phyloP scores from a whole-genome alignment of 1,140 invertebrate species.

The Drosophila paulistorum region DNA sequence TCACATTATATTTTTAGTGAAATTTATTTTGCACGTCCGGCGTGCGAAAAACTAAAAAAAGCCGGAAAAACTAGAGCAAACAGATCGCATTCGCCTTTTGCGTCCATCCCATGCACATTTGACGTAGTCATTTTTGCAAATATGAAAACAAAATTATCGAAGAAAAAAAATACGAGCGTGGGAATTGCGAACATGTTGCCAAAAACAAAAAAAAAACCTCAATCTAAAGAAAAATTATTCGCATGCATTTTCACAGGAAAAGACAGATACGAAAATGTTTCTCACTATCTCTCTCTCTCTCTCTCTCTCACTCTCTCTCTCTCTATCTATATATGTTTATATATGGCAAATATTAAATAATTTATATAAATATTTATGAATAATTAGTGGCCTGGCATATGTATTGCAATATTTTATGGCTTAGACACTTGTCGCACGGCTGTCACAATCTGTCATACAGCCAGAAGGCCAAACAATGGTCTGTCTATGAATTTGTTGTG shows the following conservation, averaged over 20 bases:
- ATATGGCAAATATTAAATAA: constrained; percentile 54
- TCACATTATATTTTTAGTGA: constrained; percentile 14
- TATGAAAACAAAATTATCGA: constrained; percentile 48
- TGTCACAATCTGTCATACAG: constrained; percentile 71
- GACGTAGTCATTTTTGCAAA: constrained; percentile 39
- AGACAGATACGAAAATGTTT: constrained; percentile 17
- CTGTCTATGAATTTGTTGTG: not conserved
- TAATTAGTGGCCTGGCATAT: constrained; percentile 45
- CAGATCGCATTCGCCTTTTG: constrained; percentile 44
- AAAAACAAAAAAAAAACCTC: constrained; percentile 31
- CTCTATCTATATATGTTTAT: constrained; percentile 14
- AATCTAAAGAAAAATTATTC: constrained; percentile 51
- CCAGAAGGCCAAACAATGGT: constrained; percentile 70
- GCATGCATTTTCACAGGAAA: constrained; percentile 58
- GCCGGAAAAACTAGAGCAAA: constrained; percentile 69
- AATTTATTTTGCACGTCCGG: constrained; percentile 20
- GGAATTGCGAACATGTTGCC: constrained; percentile 68
- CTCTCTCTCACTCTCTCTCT: not conserved
- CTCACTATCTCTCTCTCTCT: not conserved
- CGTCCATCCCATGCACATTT: constrained; percentile 44
- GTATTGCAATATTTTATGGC: constrained; percentile 32
- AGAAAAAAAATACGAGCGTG: constrained; percentile 49
- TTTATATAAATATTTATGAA: constrained; percentile 53
- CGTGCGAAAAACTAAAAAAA: constrained; percentile 57
- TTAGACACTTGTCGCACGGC: constrained; percentile 70